Conservation (phyloP, 2,888 invertebrate genomes). For the Camponotus fellah region DNA sequence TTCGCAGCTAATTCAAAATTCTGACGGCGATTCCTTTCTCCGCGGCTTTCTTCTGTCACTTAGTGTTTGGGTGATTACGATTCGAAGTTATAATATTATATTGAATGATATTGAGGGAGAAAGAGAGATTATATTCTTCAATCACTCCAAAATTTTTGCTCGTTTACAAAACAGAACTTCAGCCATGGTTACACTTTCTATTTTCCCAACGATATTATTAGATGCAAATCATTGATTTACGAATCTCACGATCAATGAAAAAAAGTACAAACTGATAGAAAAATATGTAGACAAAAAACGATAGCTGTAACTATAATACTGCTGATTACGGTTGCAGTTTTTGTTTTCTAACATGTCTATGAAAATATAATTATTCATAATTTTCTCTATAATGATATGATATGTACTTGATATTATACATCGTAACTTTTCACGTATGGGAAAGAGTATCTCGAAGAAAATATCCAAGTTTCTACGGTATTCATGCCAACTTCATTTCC, state of each 20-base stretch:
- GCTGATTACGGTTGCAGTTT: neutral
- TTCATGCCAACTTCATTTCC: slow-evolving; percentile 17
- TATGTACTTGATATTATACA: neutral
- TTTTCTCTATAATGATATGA: neutral
- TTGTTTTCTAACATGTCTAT: neutral
- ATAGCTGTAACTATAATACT: neutral
- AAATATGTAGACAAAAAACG: neutral
- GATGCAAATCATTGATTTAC: neutral
- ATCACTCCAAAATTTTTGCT: neutral
- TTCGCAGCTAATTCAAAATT: slow-evolving; percentile 30
- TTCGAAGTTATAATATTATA: neutral
- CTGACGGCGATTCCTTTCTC: slow-evolving; percentile 22
- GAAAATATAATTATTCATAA: neutral
- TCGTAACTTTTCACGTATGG: neutral
- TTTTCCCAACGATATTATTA: slow-evolving; percentile 2
- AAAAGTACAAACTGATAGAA: neutral
- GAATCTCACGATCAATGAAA: neutral
- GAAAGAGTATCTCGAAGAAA: neutral
- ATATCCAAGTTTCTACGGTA: neutral
- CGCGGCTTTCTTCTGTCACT: slow-evolving; percentile 10
- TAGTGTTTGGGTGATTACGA: neutral
- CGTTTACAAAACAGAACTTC: neutral
- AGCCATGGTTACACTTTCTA: slow-evolving; percentile 13
- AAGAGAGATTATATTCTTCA: neutral
- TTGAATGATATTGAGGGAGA: neutral